These are phyloP conservation scores for Merops nubicus DNA, from an alignment of 2,113 vertebrate genomes.

Conservation along the genomic window DNA sequence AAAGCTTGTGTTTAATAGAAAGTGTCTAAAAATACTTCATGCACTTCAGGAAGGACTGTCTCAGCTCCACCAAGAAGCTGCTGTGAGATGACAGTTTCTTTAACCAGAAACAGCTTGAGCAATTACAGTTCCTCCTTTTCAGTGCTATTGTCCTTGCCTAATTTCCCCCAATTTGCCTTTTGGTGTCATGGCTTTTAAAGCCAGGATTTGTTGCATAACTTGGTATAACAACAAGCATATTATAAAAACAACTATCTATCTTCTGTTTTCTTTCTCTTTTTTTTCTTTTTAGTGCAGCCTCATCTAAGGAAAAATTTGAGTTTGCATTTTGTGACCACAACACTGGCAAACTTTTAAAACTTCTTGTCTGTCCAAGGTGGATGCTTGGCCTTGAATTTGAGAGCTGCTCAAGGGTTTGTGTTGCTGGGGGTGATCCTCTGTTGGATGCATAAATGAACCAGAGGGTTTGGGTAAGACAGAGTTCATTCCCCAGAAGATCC, in stretches of 20 bases:
- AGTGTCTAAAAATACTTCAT: not conserved
- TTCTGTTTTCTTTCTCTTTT: no score
- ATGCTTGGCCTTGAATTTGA: not conserved
- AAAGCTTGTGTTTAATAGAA: not conserved
- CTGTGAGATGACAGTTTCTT: not conserved
- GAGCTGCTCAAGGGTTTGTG: not conserved
- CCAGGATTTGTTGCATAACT: not conserved
- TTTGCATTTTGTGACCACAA: not conserved
- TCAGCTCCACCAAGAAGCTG: not conserved
- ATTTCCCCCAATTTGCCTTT: not conserved
- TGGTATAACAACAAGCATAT: not conserved
- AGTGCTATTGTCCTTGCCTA: not conserved
- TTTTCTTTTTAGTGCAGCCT: not conserved
- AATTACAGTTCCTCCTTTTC: not conserved
- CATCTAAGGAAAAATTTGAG: not conserved
- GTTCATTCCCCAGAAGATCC: not conserved
- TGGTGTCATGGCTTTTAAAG: not conserved
- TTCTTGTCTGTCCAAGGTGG: not conserved
- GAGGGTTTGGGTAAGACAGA: not conserved
- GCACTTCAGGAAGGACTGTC: not conserved
- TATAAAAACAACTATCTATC: not conserved
- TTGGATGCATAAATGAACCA: not conserved
- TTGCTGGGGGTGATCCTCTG: not conserved
- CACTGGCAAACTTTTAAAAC: not conserved
- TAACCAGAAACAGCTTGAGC: not conserved